phyloP scores from a whole-genome alignment of 2,113 vertebrate genomes.

The Solenodon paradoxus region DNA sequence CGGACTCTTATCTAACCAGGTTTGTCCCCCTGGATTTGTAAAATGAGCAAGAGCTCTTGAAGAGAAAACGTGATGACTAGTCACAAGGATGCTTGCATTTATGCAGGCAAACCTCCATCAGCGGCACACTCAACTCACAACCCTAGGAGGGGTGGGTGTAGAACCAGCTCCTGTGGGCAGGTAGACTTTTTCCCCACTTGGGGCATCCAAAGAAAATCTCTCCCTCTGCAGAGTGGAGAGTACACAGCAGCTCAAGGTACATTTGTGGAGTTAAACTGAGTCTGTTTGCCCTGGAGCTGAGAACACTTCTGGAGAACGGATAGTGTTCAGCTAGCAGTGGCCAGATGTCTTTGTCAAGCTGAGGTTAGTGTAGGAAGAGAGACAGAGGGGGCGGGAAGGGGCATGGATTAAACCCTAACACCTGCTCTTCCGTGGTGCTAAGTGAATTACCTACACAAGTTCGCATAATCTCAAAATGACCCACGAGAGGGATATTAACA shows the following conservation, averaged over 20 bases:
- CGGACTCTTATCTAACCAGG: background rate
- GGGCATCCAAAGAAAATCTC: background rate
- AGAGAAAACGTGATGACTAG: background rate
- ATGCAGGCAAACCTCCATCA: background rate
- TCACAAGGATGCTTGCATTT: background rate
- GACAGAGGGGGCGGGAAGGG: background rate
- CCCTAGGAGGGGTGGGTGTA: background rate
- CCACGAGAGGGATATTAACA: background rate
- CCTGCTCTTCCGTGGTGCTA: background rate
- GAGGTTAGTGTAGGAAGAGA: background rate
- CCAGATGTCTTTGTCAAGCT: background rate
- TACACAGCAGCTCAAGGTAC: background rate
- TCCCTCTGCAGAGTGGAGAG: background rate
- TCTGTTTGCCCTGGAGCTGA: background rate
- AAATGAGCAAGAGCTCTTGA: background rate
- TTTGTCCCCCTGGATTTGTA: background rate
- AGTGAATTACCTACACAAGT: background rate
- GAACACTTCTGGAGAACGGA: background rate
- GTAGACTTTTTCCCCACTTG: background rate
- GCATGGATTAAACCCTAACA: no score
- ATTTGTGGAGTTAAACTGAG: background rate
- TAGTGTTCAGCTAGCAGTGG: background rate
- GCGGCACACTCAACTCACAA: background rate
- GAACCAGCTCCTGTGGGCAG: background rate
- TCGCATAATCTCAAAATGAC: background rate